Evolutionary conservation across 2,888 invertebrate genomes (phyloP).

Genomic region (Chorisops tibialis): DNA sequence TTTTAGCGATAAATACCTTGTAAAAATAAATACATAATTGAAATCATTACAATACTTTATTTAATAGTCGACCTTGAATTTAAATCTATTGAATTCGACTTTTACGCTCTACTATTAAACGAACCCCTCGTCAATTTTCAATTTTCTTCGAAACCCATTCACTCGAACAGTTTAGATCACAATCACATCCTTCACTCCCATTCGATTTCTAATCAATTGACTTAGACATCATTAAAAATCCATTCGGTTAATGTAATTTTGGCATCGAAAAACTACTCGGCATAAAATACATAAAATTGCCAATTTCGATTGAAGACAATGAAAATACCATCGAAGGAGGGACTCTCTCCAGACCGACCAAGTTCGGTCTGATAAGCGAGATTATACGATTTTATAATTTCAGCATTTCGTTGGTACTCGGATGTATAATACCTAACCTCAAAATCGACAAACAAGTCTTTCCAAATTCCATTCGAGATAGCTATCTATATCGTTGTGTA

Average conservation of each 20-base stretch:
- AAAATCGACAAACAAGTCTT: background rate
- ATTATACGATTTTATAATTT: constrained; percentile 32
- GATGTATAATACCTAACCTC: background rate
- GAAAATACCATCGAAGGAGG: background rate
- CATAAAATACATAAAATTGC: background rate
- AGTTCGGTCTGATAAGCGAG: constrained; percentile 18
- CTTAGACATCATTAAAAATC: constrained; percentile 8
- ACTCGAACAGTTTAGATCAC: too few species aligned
- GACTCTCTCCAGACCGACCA: background rate
- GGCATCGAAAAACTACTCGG: background rate
- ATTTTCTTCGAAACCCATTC: too few species aligned
- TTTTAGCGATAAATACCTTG: too few species aligned
- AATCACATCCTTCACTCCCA: too few species aligned
- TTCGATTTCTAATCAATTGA: constrained; percentile 18
- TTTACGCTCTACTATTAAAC: too few species aligned
- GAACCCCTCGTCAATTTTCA: too few species aligned
- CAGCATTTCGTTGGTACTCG: constrained; percentile 14
- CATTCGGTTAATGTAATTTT: background rate
- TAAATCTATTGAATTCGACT: too few species aligned
- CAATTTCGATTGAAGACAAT: background rate
- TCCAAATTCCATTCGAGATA: background rate
- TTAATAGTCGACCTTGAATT: too few species aligned
- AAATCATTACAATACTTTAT: too few species aligned
- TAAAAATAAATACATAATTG: too few species aligned
- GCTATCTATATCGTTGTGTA: background rate